phyloP scores from a whole-genome alignment of 1,140 invertebrate genomes.

The Samia ricini region DNA sequence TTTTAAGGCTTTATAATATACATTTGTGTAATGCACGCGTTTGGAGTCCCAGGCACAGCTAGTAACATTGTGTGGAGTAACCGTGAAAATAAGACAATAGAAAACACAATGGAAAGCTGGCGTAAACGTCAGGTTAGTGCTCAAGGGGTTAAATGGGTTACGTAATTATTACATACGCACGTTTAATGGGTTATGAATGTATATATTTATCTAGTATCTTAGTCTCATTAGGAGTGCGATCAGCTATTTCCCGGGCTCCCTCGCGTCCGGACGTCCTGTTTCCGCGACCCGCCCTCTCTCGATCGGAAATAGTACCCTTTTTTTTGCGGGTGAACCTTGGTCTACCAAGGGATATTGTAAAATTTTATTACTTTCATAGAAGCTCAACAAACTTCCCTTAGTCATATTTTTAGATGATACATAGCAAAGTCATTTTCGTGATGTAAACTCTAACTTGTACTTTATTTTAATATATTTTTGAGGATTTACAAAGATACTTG shows the following conservation, averaged over 20 bases:
- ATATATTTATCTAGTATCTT: background rate
- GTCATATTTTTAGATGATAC: background rate
- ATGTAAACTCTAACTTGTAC: no score
- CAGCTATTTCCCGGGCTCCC: conserved; percentile 37
- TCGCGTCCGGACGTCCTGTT: conserved; percentile 34
- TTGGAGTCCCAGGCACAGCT: no score
- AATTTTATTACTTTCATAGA: background rate
- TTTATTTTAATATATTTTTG: no score
- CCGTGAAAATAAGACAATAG: no score
- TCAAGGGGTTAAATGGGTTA: no score
- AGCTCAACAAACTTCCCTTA: background rate
- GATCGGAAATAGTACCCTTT: conserved; percentile 35
- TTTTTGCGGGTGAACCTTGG: conserved; percentile 4
- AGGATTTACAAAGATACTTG: background rate
- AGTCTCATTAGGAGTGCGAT: conserved; percentile 34
- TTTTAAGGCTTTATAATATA: no score
- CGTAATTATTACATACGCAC: no score
- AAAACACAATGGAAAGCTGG: no score
- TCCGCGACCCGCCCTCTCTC: conserved; percentile 23
- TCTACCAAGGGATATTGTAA: background rate
- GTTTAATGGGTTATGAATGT: background rate
- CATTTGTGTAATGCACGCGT: no score
- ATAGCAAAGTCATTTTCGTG: background rate
- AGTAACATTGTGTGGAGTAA: no score
- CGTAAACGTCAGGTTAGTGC: no score